Evolutionary conservation across 1,140 invertebrate species (phyloP).

Genomic region (Eumeta japonica): DNA sequence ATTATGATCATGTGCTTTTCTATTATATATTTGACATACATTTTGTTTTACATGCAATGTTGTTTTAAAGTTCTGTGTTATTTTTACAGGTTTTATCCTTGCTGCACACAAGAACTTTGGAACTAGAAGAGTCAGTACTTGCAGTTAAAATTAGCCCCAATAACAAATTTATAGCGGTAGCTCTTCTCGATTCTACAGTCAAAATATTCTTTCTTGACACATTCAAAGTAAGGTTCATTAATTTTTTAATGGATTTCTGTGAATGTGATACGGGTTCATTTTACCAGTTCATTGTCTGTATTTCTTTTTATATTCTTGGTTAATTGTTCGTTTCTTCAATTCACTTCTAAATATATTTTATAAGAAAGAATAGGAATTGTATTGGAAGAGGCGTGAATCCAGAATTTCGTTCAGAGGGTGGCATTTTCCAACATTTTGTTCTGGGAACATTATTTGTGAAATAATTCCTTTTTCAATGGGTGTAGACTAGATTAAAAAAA

Average conservation of each 20-base stretch:
- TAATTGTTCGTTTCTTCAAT: not conserved
- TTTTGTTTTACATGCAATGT: slow-evolving; percentile 1
- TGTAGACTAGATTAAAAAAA: too few species aligned
- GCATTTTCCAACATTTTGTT: too few species aligned
- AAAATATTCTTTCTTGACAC: slow-evolving; percentile 94
- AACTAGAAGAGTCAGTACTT: slow-evolving; percentile 84
- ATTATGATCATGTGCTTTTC: not conserved
- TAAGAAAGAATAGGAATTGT: too few species aligned
- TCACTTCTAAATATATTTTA: too few species aligned
- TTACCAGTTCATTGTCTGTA: not conserved
- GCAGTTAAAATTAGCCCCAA: slow-evolving; percentile 84
- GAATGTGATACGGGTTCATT: not conserved
- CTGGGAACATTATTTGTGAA: too few species aligned
- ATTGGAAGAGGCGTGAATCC: too few species aligned
- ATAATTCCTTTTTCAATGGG: too few species aligned
- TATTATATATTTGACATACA: not conserved
- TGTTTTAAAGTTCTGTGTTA: slow-evolving; percentile 1
- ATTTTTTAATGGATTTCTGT: slow-evolving; percentile 8
- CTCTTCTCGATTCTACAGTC: slow-evolving; percentile 89
- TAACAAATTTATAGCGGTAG: slow-evolving; percentile 83
- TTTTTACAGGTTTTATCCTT: slow-evolving; percentile 69
- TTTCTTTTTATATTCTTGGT: not conserved
- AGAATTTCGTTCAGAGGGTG: too few species aligned
- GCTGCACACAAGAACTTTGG: slow-evolving; percentile 75
- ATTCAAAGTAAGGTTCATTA: slow-evolving; percentile 91